These are phyloP conservation scores for Rhinolophus sinicus DNA, from an alignment of 2,113 vertebrate genomes.

Conservation along the genomic window DNA sequence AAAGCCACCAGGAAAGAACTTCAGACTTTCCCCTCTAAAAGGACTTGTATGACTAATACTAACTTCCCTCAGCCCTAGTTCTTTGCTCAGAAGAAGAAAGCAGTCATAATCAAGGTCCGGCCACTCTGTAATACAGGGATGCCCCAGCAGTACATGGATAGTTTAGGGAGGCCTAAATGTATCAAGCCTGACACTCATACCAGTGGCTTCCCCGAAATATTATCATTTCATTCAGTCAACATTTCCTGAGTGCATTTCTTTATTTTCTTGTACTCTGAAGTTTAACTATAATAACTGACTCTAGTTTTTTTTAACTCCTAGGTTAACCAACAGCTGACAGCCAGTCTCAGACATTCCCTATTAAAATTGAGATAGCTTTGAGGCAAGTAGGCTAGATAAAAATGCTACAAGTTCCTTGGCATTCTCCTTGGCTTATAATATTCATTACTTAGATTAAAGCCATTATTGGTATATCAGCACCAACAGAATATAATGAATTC, in stretches of 20 bases:
- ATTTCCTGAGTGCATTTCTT: not conserved
- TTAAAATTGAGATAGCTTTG: not conserved
- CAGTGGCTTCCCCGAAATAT: not conserved
- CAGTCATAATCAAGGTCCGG: not conserved
- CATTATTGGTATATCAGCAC: not conserved
- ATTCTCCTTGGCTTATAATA: not conserved
- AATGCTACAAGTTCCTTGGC: not conserved
- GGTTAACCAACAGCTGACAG: not conserved
- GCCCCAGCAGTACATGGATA: not conserved
- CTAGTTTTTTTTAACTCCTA: not conserved
- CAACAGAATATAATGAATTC: not conserved
- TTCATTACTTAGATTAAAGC: constrained; percentile 17
- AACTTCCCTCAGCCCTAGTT: not conserved
- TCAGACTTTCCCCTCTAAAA: not conserved
- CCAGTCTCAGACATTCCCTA: not conserved
- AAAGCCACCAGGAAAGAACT: not conserved
- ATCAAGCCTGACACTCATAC: not conserved
- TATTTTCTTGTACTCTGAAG: not conserved
- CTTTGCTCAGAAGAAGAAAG: not conserved
- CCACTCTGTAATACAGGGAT: not conserved
- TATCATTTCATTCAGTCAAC: not conserved
- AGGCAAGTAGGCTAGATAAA: constrained; percentile 37
- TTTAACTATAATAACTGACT: not conserved
- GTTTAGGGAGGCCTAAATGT: not conserved
- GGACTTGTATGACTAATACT: not conserved